Percentiles rank a stretch among this genome's conserved stretches.
phyloP scores from a whole-genome alignment of 2,888 invertebrate genomes.

The Conomelus anceps region DNA sequence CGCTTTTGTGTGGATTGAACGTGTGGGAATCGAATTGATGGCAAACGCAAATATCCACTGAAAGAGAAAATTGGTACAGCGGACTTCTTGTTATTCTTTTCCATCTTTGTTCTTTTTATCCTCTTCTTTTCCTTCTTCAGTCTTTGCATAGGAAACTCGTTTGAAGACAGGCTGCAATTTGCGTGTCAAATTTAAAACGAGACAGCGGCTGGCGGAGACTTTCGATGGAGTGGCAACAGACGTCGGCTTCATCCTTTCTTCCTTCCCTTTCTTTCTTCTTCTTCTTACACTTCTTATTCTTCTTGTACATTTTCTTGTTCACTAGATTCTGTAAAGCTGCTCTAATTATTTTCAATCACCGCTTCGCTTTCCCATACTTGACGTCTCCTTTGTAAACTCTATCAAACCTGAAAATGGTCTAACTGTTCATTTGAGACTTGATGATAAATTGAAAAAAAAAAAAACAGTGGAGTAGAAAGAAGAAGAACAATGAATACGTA shows the following conservation, averaged over 20 bases:
- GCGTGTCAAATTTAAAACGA: not conserved
- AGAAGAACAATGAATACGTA: too few species aligned
- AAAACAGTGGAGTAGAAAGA: not conserved
- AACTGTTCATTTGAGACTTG: not conserved
- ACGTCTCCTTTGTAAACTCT: not conserved
- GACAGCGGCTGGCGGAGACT: too few species aligned
- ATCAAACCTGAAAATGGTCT: not conserved
- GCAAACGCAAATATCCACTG: not conserved
- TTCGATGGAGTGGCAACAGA: not conserved
- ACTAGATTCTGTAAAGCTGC: not conserved
- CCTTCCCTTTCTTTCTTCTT: not conserved
- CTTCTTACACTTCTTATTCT: not conserved
- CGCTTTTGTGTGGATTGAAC: not conserved
- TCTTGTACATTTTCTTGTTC: not conserved
- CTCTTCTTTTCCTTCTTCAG: not conserved
- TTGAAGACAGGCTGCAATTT: not conserved
- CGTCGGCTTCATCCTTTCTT: not conserved
- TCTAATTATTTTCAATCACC: not conserved
- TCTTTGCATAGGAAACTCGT: not conserved
- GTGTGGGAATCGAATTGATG: not conserved
- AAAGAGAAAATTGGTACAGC: too few species aligned
- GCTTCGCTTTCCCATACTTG: not conserved
- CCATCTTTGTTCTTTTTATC: not conserved
- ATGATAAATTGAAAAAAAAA: not conserved
- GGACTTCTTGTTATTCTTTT: not conserved